Base-by-base conservation (phyloP, 2,797 vertebrate genomes). In the Enoplosus armatus region DNA sequence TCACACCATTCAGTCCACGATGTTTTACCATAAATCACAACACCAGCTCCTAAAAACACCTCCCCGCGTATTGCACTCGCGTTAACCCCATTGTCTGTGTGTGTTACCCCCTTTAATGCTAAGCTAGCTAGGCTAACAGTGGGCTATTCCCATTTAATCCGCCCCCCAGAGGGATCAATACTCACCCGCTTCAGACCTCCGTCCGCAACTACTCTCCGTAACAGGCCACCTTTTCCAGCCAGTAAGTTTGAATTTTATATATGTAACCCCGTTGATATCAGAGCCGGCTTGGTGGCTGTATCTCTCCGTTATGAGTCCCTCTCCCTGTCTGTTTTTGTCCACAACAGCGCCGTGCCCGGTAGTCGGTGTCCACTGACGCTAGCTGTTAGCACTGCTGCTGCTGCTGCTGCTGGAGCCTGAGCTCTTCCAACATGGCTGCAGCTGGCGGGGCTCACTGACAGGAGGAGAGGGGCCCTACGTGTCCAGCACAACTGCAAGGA, bases 301-400 rank as follows among this genome's bases (percentile, higher is more conserved):
- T 47, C 37, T 64, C 82, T 61, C 77, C 62, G 81, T 56, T 86
- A 71, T 27, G 78, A 80, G 58, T 83, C 80, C 70, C 82, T 85
- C 85, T 84, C 78, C 41, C 76, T 24, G 83, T 83, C 75, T 90
- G 92, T 88, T 84, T 89, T 89, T 84, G 91, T 91, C 91, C 91
- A 89, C 91, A 92, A 94, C 93, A 94, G 93, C 93, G 92, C 92
- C 92, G 92, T 93, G 70, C 83, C 90, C 91, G 92, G 93, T 53
- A 59, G 91, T 87, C 55, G 77, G 77, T 62, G 90, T 92, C 91
- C 91, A 89, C 91, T 93, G 91, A 91, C 86, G 88, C 77, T 89
- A 85, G 70, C 87, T 83, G 85, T 56, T 87, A 89, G 91, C 86
- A 12, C 61, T 7, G 70, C 61, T 45, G 74, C 75, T 29, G 83